A percentile compares a stretch with the other conserved stretches of the same genome.
Conservation (phyloP, 2,797 vertebrate species). For the Dendrocincla tyrannina region DNA sequence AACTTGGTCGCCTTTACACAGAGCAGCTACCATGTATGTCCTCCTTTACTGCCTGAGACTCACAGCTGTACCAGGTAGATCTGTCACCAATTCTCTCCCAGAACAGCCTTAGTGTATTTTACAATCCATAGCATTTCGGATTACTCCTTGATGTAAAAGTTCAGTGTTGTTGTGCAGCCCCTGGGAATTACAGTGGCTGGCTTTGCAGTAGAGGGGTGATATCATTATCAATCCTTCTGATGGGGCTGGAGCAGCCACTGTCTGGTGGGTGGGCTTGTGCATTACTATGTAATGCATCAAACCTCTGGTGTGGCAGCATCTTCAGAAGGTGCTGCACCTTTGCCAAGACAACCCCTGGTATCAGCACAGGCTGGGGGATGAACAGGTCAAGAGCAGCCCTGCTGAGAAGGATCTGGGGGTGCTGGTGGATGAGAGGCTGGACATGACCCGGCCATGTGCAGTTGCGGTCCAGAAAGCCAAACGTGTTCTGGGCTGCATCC, state of each 20-base stretch:
- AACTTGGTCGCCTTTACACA: neutral
- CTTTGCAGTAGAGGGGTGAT: neutral
- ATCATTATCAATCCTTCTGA: conserved; percentile 32
- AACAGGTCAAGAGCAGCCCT: neutral
- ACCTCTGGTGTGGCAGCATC: neutral
- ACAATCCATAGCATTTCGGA: neutral
- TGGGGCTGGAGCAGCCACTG: neutral
- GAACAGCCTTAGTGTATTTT: neutral
- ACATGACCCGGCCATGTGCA: neutral
- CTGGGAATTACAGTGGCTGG: neutral
- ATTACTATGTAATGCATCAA: conserved; percentile 10
- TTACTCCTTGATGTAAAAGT: neutral
- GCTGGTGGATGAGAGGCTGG: neutral
- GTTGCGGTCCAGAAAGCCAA: neutral
- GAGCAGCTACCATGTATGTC: neutral
- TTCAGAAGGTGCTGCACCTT: neutral
- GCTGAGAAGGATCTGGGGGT: neutral
- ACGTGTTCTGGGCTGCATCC: neutral
- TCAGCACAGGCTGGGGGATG: neutral
- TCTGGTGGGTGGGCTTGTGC: neutral
- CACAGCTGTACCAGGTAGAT: neutral
- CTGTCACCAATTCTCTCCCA: neutral
- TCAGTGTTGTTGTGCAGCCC: neutral
- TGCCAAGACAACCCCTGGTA: accelerated
- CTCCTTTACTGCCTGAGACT: neutral